A percentile compares a stretch with the other conserved stretches of the same genome.
phyloP scores from a whole-genome alignment of 1,140 invertebrate species.

The Dolichoris vasculosae region DNA sequence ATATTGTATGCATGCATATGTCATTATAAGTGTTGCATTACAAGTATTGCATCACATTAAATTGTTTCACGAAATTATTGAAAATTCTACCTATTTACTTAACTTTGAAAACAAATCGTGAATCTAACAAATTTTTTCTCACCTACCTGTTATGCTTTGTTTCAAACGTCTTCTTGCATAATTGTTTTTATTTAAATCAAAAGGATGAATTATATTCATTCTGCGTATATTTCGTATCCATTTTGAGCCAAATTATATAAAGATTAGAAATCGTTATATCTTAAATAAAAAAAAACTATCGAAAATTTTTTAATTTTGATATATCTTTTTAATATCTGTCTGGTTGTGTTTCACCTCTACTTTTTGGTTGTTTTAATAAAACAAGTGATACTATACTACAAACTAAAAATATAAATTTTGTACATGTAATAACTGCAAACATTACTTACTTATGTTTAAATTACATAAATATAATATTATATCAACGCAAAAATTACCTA shows the following conservation, averaged over 20 bases:
- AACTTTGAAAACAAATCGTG: too few species aligned
- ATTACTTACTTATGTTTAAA: conserved; percentile 18
- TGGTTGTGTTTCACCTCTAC: conserved; percentile 44
- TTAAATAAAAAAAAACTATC: too few species aligned
- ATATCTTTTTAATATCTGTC: conserved; percentile 50
- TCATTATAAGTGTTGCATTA: too few species aligned
- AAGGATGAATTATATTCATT: background rate
- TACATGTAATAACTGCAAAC: conserved; percentile 47
- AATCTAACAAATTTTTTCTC: too few species aligned
- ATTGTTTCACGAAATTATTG: too few species aligned
- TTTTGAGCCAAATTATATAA: too few species aligned
- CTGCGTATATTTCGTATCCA: too few species aligned
- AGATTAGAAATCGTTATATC: too few species aligned
- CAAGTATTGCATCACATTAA: too few species aligned
- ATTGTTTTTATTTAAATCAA: background rate
- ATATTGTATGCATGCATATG: too few species aligned
- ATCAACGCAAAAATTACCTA: conserved; percentile 59
- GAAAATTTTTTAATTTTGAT: background rate
- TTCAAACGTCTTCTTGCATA: background rate
- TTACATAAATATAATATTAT: conserved; percentile 21
- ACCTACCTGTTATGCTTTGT: too few species aligned
- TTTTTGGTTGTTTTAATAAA: conserved; percentile 55
- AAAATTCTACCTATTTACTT: too few species aligned
- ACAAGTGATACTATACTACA: conserved; percentile 60
- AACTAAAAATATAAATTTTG: conserved; percentile 48